A percentile compares a stretch with the other conserved stretches of the same genome.
Conservation (phyloP, 2,888 invertebrate species). For the Hemithea aestivaria region DNA sequence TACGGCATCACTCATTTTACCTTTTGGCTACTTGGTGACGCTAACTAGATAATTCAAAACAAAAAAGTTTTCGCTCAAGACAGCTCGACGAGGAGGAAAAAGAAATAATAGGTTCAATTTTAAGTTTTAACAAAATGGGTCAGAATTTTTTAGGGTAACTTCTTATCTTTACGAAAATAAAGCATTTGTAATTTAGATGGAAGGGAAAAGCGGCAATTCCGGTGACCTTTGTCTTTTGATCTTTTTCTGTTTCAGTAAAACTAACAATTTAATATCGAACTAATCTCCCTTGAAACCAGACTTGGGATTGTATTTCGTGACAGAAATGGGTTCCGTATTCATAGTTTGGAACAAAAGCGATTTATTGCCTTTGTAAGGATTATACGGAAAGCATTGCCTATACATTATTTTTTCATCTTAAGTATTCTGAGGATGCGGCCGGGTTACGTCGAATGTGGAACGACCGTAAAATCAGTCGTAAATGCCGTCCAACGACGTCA, state of each 20-base stretch:
- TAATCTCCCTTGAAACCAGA: too few species aligned
- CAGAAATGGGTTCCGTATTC: too few species aligned
- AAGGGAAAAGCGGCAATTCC: constrained; percentile 1
- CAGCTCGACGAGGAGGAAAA: constrained; percentile 2
- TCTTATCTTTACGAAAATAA: constrained; percentile 8
- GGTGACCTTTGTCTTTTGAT: background rate
- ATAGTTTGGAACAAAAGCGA: too few species aligned
- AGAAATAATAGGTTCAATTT: constrained; percentile 16
- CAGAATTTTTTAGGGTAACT: constrained; percentile 7
- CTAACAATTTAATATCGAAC: too few species aligned
- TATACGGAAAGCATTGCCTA: too few species aligned
- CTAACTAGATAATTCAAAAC: constrained; percentile 6
- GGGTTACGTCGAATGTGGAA: constrained; percentile 40
- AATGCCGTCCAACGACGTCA: constrained; percentile 42
- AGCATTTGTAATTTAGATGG: constrained; percentile 15
- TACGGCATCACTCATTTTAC: constrained; percentile 3
- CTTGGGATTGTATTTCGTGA: too few species aligned
- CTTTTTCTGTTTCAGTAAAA: background rate
- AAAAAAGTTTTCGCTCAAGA: constrained; percentile 5
- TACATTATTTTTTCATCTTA: constrained; percentile 21
- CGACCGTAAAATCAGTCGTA: constrained; percentile 53
- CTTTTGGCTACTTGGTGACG: background rate
- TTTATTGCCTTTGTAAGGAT: too few species aligned
- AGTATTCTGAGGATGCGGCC: constrained; percentile 37
- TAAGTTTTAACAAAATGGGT: constrained; percentile 16